These are phyloP conservation scores for Proctacanthus coquilletti DNA, from an alignment of 1,140 invertebrate genomes.

Conservation along the genomic window DNA sequence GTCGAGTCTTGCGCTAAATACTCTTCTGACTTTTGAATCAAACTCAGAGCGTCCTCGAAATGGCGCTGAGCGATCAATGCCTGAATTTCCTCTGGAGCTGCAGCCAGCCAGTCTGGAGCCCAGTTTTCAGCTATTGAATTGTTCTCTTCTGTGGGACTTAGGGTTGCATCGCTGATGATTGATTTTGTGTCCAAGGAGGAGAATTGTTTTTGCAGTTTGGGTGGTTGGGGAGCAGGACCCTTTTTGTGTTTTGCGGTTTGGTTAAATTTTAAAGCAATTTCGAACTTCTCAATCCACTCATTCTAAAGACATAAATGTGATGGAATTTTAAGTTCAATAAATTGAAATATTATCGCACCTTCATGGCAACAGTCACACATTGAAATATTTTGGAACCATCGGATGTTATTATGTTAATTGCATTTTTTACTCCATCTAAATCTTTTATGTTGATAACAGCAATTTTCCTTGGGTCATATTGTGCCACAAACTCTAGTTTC, in stretches of 20 bases:
- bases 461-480: conserved; percentile 81
- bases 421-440: conserved; percentile 75
- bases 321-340: not conserved
- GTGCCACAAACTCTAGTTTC: conserved; percentile 74
- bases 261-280: conserved; percentile 76
- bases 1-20: conserved; percentile 33
- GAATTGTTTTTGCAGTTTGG: conserved; percentile 38
- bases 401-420: conserved; percentile 87
- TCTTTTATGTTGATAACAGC: conserved; percentile 93
- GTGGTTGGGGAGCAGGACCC: conserved; percentile 36
- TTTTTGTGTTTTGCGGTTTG: conserved; percentile 29
- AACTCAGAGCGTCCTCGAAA: conserved; percentile 83
- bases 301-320: conserved; percentile 39
- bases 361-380: conserved; percentile 67
- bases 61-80: conserved; percentile 93
- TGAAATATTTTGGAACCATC: conserved; percentile 88
- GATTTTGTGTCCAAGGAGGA: conserved; percentile 26
- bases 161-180: conserved; percentile 24
- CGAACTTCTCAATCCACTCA: conserved; percentile 89
- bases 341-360: conserved; percentile 34
- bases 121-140: conserved; percentile 36
- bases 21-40: conserved; percentile 60
- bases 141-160: conserved; percentile 33
- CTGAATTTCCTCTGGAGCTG: conserved; percentile 89
- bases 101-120: conserved; percentile 76